These are phyloP conservation scores for Dromius quadrimaculatus DNA, from an alignment of 2,888 invertebrate genomes.

Conservation along the genomic window DNA sequence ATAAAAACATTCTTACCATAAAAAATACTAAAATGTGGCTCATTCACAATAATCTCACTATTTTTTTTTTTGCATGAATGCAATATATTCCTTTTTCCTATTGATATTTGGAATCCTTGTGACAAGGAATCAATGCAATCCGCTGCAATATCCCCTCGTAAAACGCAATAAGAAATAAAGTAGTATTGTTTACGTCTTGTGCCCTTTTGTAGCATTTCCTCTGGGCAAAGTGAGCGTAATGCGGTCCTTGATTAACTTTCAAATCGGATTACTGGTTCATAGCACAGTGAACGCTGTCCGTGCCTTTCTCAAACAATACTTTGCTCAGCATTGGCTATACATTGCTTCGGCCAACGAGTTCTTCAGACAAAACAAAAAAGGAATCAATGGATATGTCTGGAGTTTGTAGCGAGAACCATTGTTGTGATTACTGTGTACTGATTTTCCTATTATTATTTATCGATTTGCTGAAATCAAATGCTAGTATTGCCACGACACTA, in stretches of 20 bases:
- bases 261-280: conserved; percentile 44
- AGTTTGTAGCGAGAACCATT: not conserved
- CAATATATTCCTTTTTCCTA: too few relatives aligned
- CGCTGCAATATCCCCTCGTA: conserved; percentile 17
- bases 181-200: conserved; percentile 28
- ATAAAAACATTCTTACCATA: too few relatives aligned
- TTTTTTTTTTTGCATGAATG: too few relatives aligned
- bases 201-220: conserved; percentile 36
- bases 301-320: not conserved
- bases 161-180: conserved; percentile 10
- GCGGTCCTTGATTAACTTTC: conserved; percentile 50
- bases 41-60: too few relatives aligned
- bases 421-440: not conserved
- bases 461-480: not conserved
- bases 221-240: conserved; percentile 45
- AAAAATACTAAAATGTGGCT: too few relatives aligned
- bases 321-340: too few relatives aligned
- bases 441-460: not conserved
- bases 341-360: not conserved
- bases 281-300: not conserved
- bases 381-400: not conserved
- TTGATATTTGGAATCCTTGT: too few relatives aligned
- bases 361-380: not conserved
- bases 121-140: not conserved
- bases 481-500: too few relatives aligned